Evolutionary conservation across 2,797 vertebrate genomes (phyloP), one percentile per base, ranked within the genome.

Genomic region (Lateolabrax maculatus): DNA sequence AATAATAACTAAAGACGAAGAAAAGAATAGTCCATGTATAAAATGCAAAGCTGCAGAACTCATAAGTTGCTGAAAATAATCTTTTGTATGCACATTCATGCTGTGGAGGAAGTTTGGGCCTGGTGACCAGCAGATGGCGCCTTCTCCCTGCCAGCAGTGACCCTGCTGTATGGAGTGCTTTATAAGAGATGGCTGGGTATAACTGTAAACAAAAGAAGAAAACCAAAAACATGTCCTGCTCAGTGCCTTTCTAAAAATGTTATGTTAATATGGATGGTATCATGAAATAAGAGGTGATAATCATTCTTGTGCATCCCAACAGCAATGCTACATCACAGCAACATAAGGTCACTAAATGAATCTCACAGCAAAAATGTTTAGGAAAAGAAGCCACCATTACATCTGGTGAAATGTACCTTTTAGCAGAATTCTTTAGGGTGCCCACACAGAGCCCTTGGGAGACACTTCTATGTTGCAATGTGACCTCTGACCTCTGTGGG

Each of bases 71-170:
- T 29, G 16, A 27, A n/a, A 8, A 23, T 6, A 31, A 48, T 27
- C 44, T 12, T 15, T 19, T 49, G n/a, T n/a, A 18, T 53, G 7
- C 4, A 41, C 39, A 8, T 29, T 23, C 6, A 23, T 34, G 29
- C 9, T 55, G 51, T 19, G 19, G 48, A 21, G 49, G 18, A 23
- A 9, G 12, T 31, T 6, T 34, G 77, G 49, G 23, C 11, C 27
- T 48, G 43, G 6, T 51, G 65, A 79, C 90, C 91, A 89, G 92
- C 83, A 92, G 91, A 82, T 89, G 91, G 92, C 84, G 92, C 89
- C 87, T 81, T 81, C 84, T 81, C 72, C 84, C 85, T 88, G 77
- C 77, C 71, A 76, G 53, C 79, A 67, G 67, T 51, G 36, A 31
- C 43, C 29, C 57, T 64, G 9, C 13, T 44, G 37, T 3, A 16